phyloP scores from a whole-genome alignment of 2,113 vertebrate genomes.

The Zosterops hypoxanthus region DNA sequence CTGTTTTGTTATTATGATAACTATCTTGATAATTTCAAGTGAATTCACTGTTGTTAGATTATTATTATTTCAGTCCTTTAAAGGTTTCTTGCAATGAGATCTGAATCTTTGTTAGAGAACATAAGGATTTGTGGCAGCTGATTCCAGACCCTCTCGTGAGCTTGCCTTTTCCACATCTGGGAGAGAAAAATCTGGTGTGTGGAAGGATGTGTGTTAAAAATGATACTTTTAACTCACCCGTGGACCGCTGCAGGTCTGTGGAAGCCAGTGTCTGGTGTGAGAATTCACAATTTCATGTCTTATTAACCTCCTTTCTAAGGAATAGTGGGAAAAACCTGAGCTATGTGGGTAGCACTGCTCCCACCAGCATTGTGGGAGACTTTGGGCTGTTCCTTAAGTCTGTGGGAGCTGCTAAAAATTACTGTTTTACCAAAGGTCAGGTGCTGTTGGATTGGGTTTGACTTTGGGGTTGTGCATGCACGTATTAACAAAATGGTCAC shows the following conservation, averaged over 20 bases:
- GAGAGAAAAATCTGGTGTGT: background rate
- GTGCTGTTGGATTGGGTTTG: background rate
- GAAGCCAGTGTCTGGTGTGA: accelerated
- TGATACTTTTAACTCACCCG: background rate
- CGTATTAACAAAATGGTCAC: slow-evolving; percentile 37
- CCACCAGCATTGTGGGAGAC: accelerated
- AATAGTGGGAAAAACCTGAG: background rate
- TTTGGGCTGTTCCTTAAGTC: background rate
- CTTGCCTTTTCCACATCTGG: background rate
- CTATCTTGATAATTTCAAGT: background rate
- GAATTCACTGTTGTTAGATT: background rate
- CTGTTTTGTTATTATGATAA: background rate
- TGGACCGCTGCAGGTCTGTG: background rate
- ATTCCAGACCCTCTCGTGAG: background rate
- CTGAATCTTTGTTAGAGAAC: background rate
- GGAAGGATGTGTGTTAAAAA: background rate
- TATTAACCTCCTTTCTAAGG: background rate
- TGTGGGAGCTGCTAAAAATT: background rate
- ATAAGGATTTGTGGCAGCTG: background rate
- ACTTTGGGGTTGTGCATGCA: background rate
- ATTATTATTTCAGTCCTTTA: background rate
- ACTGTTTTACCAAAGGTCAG: background rate
- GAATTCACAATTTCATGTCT: background rate
- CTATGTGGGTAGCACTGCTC: background rate
- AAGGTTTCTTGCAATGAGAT: background rate